phyloP scores from a whole-genome alignment of 2,797 vertebrate genomes.

The Chiroxiphia lanceolata region DNA sequence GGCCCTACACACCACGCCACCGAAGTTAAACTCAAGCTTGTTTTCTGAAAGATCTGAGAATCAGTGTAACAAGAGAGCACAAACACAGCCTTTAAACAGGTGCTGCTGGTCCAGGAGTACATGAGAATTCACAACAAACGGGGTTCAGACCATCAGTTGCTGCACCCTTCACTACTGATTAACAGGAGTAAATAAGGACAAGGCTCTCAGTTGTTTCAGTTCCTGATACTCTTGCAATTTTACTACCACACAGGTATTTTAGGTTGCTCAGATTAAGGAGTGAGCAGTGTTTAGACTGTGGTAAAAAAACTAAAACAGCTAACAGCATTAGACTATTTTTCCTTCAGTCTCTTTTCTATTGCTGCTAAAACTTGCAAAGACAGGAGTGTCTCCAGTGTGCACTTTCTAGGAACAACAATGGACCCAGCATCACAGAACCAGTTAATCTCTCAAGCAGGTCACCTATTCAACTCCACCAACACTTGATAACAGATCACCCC shows the following conservation, averaged over 20 bases:
- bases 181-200: not conserved
- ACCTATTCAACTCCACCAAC: not conserved
- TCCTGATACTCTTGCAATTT: not conserved
- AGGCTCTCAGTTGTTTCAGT: not conserved
- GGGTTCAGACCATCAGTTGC: accelerated
- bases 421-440: not conserved
- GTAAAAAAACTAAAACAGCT: not conserved
- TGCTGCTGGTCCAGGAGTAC: not conserved
- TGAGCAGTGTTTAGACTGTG: not conserved
- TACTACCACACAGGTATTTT: not conserved
- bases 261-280: not conserved
- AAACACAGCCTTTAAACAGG: accelerated
- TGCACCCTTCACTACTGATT: not conserved
- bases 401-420: not conserved
- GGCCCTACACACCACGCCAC: not conserved
- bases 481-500: not conserved
- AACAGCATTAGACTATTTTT: not conserved
- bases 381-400: not conserved
- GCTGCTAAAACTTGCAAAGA: not conserved
- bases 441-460: not conserved
- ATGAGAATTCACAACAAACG: not conserved
- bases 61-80: not conserved
- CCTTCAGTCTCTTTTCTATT: not conserved
- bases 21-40: not conserved
- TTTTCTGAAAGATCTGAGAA: not conserved